Percentiles rank a stretch among this genome's conserved stretches.
Conservation (phyloP, 2,888 invertebrate genomes). For the Epirrita christyi region DNA sequence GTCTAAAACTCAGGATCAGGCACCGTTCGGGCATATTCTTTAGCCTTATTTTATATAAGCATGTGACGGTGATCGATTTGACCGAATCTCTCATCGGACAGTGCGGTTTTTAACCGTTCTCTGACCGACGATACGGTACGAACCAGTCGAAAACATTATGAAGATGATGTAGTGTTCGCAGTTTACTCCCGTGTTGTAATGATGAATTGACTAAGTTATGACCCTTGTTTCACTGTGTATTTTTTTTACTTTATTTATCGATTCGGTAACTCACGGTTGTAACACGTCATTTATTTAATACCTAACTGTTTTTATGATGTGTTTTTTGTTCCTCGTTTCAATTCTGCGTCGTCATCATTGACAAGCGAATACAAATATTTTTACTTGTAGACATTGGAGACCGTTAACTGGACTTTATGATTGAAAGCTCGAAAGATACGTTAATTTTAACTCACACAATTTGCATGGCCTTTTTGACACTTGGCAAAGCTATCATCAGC, state of each 20-base stretch:
- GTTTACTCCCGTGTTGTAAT: conserved; percentile 63
- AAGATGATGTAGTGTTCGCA: conserved; percentile 70
- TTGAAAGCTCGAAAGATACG: conserved; percentile 1
- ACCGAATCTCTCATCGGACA: conserved; percentile 74
- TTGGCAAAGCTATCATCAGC: too few relatives aligned
- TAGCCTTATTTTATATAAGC: conserved; percentile 76
- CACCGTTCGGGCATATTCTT: conserved; percentile 39
- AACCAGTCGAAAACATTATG: conserved; percentile 40
- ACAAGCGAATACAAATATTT: conserved; percentile 19
- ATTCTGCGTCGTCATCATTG: conserved; percentile 30
- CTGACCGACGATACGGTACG: conserved; percentile 34
- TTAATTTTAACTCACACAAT: not conserved
- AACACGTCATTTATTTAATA: conserved; percentile 39
- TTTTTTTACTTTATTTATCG: conserved; percentile 56
- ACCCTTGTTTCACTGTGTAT: conserved; percentile 55
- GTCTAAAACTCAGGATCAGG: conserved; percentile 35
- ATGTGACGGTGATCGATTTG: conserved; percentile 82
- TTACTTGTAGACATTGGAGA: conserved; percentile 6
- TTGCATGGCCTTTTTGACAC: too few relatives aligned
- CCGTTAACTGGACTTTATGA: conserved; percentile 12
- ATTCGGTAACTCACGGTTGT: conserved; percentile 42
- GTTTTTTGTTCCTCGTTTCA: conserved; percentile 27
- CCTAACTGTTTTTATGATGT: conserved; percentile 37
- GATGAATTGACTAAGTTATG: conserved; percentile 65
- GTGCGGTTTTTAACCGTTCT: conserved; percentile 65